Conservation (phyloP, 2,888 invertebrate genomes). For the Aleiodes leptofemur region DNA sequence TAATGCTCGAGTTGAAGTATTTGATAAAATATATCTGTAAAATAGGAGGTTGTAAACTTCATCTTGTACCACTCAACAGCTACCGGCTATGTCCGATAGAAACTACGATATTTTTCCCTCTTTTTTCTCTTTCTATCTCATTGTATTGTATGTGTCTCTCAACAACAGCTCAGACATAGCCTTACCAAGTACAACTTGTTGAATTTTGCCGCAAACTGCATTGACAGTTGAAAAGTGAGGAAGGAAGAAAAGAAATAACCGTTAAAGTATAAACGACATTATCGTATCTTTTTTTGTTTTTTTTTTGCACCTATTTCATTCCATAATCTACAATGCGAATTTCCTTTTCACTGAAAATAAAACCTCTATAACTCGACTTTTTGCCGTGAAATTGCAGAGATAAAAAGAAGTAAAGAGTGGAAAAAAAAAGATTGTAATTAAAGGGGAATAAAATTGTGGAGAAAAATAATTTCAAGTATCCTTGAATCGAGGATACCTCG, state of each 20-base stretch:
- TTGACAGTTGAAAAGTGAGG: background rate
- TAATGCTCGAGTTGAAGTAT: conserved; percentile 40
- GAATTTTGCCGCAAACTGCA: conserved; percentile 38
- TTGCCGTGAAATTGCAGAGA: too few species aligned
- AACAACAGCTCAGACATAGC: too few species aligned
- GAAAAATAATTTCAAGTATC: too few species aligned
- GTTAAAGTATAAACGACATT: conserved; percentile 45
- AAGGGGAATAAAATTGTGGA: too few species aligned
- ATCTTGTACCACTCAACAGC: conserved; percentile 16
- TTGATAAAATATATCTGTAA: conserved; percentile 47
- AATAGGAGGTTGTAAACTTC: conserved; percentile 44
- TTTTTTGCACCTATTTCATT: background rate
- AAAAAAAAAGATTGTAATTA: too few species aligned
- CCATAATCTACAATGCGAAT: too few species aligned
- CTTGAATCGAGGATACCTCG: too few species aligned
- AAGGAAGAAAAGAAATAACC: too few species aligned
- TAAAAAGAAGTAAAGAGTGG: too few species aligned
- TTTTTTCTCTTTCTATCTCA: background rate
- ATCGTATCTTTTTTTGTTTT: conserved; percentile 35
- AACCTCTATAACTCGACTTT: too few species aligned
- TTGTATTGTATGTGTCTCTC: background rate
- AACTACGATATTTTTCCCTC: conserved; percentile 5
- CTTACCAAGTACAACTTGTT: conserved; percentile 47
- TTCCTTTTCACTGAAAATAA: too few species aligned
- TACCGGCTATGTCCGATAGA: too few species aligned